Evolutionary conservation across 2,113 vertebrate genomes (phyloP).

Genomic region (Nothocercus nigrocapillus): DNA sequence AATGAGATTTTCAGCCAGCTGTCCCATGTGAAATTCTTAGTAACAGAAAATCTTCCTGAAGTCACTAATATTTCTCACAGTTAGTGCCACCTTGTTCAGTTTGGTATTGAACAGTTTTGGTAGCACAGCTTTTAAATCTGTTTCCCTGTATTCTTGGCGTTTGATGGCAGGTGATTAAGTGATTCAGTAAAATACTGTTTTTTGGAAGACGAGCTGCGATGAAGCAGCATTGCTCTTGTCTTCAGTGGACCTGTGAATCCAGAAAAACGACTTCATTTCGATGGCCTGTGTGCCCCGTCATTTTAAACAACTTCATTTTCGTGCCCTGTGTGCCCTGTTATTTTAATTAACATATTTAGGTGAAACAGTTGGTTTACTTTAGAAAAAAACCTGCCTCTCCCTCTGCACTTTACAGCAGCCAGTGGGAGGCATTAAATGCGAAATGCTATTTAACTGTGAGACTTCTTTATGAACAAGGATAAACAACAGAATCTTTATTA

Average conservation of each 20-base stretch:
- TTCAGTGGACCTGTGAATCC: neutral
- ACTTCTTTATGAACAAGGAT: neutral
- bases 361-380: neutral
- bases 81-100: neutral
- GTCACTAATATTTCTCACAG: neutral
- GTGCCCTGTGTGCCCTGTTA: fast-evolving
- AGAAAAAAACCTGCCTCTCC: neutral
- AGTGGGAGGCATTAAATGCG: neutral
- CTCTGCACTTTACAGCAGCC: neutral
- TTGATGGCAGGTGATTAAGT: neutral
- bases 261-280: neutral
- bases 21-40: neutral
- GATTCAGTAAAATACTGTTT: neutral
- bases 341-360: neutral
- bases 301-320: neutral
- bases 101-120: neutral
- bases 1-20: neutral
- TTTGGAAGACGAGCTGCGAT: neutral
- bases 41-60: neutral
- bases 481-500: neutral
- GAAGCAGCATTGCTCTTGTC: neutral
- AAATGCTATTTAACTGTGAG: neutral
- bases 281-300: fast-evolving
- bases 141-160: neutral
- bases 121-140: neutral